Evolutionary conservation across 2,888 invertebrate species (phyloP).

Genomic region (Zhuqinia jingwanae): DNA sequence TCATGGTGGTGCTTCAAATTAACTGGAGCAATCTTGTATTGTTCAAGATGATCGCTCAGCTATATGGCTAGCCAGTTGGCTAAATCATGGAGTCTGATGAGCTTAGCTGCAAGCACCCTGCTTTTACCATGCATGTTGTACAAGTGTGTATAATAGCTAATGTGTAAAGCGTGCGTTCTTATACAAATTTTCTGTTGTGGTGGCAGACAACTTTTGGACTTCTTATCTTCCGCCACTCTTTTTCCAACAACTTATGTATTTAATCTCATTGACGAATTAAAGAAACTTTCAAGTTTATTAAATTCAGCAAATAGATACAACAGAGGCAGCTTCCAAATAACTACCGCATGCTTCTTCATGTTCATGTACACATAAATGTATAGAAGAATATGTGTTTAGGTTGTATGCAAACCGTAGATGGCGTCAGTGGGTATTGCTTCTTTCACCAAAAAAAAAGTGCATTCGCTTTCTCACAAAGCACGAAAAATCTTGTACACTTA

Average conservation of each 20-base stretch:
- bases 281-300: constrained; percentile 40
- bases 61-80: constrained; percentile 62
- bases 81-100: not conserved
- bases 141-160: too few species aligned
- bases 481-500: not conserved
- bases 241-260: too few species aligned
- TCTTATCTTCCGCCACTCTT: too few species aligned
- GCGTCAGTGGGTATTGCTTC: constrained; percentile 10
- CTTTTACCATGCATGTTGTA: too few species aligned
- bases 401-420: not conserved
- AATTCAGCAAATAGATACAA: constrained; percentile 10
- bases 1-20: not conserved
- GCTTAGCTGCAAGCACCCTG: too few species aligned
- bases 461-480: not conserved
- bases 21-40: constrained; percentile 27
- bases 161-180: too few species aligned
- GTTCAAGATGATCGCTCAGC: too few species aligned
- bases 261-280: constrained; percentile 38
- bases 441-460: not conserved
- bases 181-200: too few species aligned
- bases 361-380: not conserved
- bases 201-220: too few species aligned
- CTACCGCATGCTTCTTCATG: not conserved
- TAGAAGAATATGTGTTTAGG: too few species aligned
- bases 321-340: not conserved